A percentile compares a stretch with the other conserved stretches of the same genome.
Evolutionary conservation across 2,113 vertebrate species (phyloP).

Genomic region (Sigmodon hispidus): DNA sequence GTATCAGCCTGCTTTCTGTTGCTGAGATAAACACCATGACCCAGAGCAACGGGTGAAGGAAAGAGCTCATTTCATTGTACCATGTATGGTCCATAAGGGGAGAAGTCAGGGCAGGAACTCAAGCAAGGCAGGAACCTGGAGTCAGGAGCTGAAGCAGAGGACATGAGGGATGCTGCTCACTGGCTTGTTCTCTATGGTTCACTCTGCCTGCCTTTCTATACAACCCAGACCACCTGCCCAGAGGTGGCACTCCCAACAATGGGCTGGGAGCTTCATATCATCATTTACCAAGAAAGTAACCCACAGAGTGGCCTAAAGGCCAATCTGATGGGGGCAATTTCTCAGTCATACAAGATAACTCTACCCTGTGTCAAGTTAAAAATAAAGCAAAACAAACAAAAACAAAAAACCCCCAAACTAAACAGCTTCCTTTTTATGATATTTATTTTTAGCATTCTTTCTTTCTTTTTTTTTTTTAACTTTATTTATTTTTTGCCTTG

Average conservation of each 20-base stretch:
- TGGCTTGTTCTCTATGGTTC: not conserved
- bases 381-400: not conserved
- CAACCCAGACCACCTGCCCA: not conserved
- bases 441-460: not conserved
- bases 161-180: not conserved
- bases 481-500: too few species aligned
- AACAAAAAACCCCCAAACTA: not conserved
- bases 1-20: not conserved
- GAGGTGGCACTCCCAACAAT: not conserved
- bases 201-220: not conserved
- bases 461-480: too few species aligned
- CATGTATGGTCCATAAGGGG: too few species aligned
- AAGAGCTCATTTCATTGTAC: not conserved
- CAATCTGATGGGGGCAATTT: not conserved
- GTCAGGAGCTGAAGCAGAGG: not conserved
- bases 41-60: not conserved
- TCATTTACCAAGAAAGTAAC: not conserved
- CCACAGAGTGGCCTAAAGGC: not conserved
- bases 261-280: not conserved
- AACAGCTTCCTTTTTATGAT: not conserved
- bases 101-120: not conserved
- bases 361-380: not conserved
- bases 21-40: not conserved
- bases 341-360: not conserved
- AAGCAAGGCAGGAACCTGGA: not conserved